A percentile compares a stretch with the other conserved stretches of the same genome.
phyloP scores from a whole-genome alignment of 92 coral and sea anemone genomes.

The Parazoanthus darwini region DNA sequence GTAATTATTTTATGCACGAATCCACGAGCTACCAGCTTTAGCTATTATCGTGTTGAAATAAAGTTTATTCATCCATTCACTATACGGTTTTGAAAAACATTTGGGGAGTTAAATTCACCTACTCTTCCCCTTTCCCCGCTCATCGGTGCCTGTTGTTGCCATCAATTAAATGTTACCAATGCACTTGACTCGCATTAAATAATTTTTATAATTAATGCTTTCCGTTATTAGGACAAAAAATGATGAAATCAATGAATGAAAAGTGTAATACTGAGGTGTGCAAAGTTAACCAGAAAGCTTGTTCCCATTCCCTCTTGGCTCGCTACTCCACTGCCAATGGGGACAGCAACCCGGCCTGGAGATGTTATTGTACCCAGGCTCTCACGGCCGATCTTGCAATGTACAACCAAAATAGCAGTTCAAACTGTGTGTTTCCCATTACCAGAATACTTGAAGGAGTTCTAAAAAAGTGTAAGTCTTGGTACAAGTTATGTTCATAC shows the following conservation, averaged over 20 bases:
- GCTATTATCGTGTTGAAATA: too few species aligned
- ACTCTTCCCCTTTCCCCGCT: too few species aligned
- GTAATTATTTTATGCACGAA: too few species aligned
- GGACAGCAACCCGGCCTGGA: conserved; percentile 23
- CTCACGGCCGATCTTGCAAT: conserved; percentile 30
- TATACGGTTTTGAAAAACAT: too few species aligned
- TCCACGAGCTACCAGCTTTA: too few species aligned
- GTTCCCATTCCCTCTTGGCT: conserved; percentile 32
- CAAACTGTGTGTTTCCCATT: conserved; percentile 17
- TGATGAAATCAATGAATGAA: conserved; percentile 18
- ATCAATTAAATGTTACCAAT: too few species aligned
- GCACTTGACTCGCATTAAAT: neutral
- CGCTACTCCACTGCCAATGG: conserved; percentile 29
- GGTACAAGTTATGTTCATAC: neutral
- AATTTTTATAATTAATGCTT: neutral
- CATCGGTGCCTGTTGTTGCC: too few species aligned
- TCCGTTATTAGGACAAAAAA: conserved; percentile 22
- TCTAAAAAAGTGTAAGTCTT: conserved; percentile 19
- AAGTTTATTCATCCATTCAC: too few species aligned
- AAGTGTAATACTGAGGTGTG: conserved; percentile 6
- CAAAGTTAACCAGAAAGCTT: neutral
- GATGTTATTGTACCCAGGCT: conserved; percentile 34
- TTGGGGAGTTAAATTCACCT: too few species aligned
- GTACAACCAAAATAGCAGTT: conserved; percentile 18
- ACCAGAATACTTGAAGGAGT: neutral